Evolutionary conservation across 1,140 invertebrate genomes (phyloP).

Genomic region (Dermatophagoides farinae): DNA sequence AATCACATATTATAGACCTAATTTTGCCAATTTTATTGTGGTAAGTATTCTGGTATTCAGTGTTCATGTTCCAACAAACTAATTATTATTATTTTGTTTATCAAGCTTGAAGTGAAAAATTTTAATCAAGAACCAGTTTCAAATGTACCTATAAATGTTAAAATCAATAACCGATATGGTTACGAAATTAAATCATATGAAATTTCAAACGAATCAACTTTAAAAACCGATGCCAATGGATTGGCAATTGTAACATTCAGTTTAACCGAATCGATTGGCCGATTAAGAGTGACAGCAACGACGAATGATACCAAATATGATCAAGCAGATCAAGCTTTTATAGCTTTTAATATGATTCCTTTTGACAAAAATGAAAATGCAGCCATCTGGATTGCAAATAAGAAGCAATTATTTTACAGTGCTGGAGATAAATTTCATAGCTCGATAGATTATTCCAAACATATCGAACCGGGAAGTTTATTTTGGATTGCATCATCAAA

Average conservation of each 20-base stretch:
- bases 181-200: not conserved
- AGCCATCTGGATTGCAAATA: not conserved
- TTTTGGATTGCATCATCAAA: conserved; percentile 8
- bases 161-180: not conserved
- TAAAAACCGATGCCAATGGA: not conserved
- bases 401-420: not conserved
- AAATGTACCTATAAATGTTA: conserved; percentile 5
- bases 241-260: not conserved
- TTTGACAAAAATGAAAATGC: not conserved
- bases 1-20: conserved; percentile 23
- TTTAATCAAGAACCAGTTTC: conserved; percentile 19
- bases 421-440: conserved; percentile 1
- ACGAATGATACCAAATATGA: not conserved
- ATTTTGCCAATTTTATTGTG: conserved; percentile 22
- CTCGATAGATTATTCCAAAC: not conserved
- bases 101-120: conserved; percentile 21
- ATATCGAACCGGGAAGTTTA: not conserved
- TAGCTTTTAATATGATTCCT: not conserved
- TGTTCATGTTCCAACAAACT: too few species aligned
- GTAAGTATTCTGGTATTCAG: too few species aligned
- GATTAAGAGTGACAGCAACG: not conserved
- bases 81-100: not conserved
- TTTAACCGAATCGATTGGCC: not conserved
- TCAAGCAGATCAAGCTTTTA: not conserved
- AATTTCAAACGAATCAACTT: not conserved